These are phyloP conservation scores for Meda fulgida DNA, from an alignment of 2,797 vertebrate genomes.

Conservation along the genomic window DNA sequence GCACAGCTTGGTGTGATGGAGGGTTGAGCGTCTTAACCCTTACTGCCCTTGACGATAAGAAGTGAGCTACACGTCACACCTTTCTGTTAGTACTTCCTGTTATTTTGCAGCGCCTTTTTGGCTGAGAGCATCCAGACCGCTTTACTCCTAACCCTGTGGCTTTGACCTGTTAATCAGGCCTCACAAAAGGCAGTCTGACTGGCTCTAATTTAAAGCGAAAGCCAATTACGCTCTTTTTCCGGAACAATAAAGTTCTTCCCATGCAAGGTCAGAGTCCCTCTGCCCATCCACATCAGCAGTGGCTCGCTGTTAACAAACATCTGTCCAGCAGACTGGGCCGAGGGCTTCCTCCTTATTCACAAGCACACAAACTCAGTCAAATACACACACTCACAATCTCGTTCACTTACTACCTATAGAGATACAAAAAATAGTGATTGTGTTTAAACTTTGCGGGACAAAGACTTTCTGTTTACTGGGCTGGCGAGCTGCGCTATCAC, in stretches of 20 bases:
- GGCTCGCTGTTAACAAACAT: constrained; percentile 85
- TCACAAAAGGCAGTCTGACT: constrained; percentile 74
- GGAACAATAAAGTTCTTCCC: constrained; percentile 86
- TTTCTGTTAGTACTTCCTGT: constrained; percentile 73
- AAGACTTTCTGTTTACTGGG: constrained; percentile 88
- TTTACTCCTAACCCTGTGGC: constrained; percentile 64
- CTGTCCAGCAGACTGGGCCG: constrained; percentile 86
- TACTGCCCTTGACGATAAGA: constrained; percentile 48
- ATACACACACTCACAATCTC: constrained; percentile 62
- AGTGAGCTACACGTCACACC: constrained; percentile 44
- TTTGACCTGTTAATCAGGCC: constrained; percentile 75
- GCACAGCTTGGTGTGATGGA: background rate
- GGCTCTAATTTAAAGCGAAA: constrained; percentile 81
- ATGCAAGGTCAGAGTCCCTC: constrained; percentile 82
- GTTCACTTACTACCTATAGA: constrained; percentile 25
- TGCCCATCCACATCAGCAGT: constrained; percentile 69
- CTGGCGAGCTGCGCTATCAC: constrained; percentile 88
- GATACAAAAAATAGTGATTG: constrained; percentile 75
- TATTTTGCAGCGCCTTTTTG: constrained; percentile 55
- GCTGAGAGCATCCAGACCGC: constrained; percentile 54
- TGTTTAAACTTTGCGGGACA: constrained; percentile 80
- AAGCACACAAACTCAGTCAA: constrained; percentile 60
- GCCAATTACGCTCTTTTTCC: constrained; percentile 84
- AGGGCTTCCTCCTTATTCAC: constrained; percentile 73
- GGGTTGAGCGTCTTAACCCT: constrained; percentile 11